Evolutionary conservation across 2,888 invertebrate genomes (phyloP).

Genomic region (Tinea semifulvella): DNA sequence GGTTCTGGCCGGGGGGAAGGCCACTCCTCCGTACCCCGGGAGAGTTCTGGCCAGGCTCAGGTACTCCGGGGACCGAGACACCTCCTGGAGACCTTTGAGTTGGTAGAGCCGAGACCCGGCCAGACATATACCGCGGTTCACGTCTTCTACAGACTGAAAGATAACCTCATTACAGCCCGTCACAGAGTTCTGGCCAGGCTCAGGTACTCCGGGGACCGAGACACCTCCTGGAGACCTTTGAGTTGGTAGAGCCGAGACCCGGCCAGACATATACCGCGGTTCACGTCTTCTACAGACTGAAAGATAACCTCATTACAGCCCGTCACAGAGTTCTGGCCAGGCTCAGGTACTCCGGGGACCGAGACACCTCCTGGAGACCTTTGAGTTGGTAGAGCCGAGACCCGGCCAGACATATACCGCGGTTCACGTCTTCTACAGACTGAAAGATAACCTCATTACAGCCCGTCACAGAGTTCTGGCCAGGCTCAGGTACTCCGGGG

Average conservation of each 20-base stretch:
- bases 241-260: constrained; percentile 94
- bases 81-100: constrained; percentile 93
- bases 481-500: constrained; percentile 84
- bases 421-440: constrained; percentile 95
- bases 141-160: constrained; percentile 87
- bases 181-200: constrained; percentile 84
- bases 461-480: constrained; percentile 87
- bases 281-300: constrained; percentile 92
- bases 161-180: constrained; percentile 69
- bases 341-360: constrained; percentile 81
- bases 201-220: constrained; percentile 82
- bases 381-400: constrained; percentile 95
- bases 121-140: constrained; percentile 90
- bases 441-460: constrained; percentile 25
- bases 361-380: constrained; percentile 90
- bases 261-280: constrained; percentile 89
- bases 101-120: constrained; percentile 94
- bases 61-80: constrained; percentile 83
- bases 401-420: constrained; percentile 89
- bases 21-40: constrained; percentile 92
- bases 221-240: constrained; percentile 93
- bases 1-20: constrained; percentile 94
- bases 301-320: constrained; percentile 12
- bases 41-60: constrained; percentile 83
- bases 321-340: constrained; percentile 85